Conservation (phyloP, 2,888 invertebrate genomes). For the Agrochola circellaris region DNA sequence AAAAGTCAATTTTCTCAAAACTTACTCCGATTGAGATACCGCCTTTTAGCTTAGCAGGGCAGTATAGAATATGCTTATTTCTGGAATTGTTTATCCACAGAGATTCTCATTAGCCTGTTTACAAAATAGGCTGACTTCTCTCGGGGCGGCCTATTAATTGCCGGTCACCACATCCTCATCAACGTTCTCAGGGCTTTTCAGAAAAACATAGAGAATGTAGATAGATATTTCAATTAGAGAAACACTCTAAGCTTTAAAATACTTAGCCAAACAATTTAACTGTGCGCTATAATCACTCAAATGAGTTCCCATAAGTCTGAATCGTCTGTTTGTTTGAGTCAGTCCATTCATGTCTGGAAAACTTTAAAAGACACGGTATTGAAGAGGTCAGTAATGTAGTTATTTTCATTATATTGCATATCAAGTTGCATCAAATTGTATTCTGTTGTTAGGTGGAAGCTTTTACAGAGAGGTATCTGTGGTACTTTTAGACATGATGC, state of each 20-base stretch:
- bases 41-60: no score
- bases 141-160: background rate
- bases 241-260: background rate
- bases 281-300: background rate
- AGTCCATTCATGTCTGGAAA: background rate
- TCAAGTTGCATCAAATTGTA: background rate
- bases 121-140: background rate
- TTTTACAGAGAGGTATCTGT: constrained; percentile 10
- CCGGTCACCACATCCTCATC: background rate
- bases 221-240: background rate
- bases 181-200: background rate
- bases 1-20: no score
- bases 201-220: background rate
- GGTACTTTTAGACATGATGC: constrained; percentile 10
- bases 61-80: background rate
- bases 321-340: no score
- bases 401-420: no score
- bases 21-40: no score
- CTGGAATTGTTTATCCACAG: background rate
- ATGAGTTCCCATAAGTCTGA: no score
- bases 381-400: background rate
- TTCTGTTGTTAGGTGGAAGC: constrained; percentile 26
- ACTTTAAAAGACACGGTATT: no score
- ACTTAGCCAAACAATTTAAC: background rate
- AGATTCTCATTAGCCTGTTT: background rate